Evolutionary conservation across 2,888 invertebrate genomes (phyloP).

Genomic region (Oscheius onirici): DNA sequence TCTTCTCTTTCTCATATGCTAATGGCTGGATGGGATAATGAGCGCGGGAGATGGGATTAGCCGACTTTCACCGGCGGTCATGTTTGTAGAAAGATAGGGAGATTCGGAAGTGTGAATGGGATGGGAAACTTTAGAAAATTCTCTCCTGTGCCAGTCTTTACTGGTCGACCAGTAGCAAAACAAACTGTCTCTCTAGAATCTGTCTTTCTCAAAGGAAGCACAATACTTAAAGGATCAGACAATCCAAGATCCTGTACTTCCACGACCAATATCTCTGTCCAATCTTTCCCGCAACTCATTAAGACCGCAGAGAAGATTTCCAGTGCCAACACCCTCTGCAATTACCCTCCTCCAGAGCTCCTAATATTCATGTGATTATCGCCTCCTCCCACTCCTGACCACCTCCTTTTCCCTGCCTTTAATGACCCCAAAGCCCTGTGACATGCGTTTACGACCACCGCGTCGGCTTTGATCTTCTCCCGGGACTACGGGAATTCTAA

Average conservation of each 20-base stretch:
- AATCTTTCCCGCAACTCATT: background rate
- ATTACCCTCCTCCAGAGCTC: slow-evolving; percentile 13
- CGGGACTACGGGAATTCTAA: background rate
- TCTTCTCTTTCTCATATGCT: too few species aligned
- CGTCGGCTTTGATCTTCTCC: background rate
- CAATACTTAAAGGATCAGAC: too few species aligned
- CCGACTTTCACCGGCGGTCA: too few species aligned
- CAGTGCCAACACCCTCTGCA: slow-evolving; percentile 15
- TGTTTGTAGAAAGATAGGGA: too few species aligned
- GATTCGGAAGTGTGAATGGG: too few species aligned
- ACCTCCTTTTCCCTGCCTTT: slow-evolving; percentile 1
- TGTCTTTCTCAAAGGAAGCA: too few species aligned
- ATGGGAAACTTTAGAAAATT: background rate
- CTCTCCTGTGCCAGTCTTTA: too few species aligned
- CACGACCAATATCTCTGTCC: background rate
- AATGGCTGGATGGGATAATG: too few species aligned
- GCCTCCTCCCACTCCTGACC: slow-evolving; percentile 2
- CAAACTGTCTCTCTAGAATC: too few species aligned
- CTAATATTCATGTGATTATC: slow-evolving; percentile 8
- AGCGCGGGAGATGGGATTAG: too few species aligned
- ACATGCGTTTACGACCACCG: background rate
- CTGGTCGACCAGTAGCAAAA: too few species aligned
- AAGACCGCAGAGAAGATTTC: background rate
- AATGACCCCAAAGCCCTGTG: background rate
- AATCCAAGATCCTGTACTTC: background rate